Evolutionary conservation across 2,113 vertebrate species (phyloP).

Genomic region (Oceanites oceanicus): DNA sequence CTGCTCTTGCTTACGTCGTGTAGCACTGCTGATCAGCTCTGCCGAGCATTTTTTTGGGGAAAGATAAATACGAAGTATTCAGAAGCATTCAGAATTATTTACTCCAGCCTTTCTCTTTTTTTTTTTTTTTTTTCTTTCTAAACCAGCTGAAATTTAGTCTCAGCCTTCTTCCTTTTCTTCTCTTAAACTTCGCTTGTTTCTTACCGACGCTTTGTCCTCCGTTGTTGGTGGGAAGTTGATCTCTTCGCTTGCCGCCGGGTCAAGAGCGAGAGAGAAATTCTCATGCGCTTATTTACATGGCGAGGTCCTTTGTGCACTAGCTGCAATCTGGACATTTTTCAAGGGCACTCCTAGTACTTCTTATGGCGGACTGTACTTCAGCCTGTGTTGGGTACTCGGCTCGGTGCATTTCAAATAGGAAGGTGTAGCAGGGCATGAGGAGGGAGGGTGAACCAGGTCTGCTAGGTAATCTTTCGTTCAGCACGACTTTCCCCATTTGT

Average conservation of each 20-base stretch:
- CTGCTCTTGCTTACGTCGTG: not conserved
- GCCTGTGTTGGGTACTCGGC: not conserved
- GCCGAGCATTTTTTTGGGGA: not conserved
- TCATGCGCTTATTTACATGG: not conserved
- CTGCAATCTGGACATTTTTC: slow-evolving; percentile 50
- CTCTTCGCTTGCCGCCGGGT: not conserved
- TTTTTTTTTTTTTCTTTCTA: not conserved
- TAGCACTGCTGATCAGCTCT: not conserved
- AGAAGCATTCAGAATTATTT: not conserved
- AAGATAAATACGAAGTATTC: not conserved
- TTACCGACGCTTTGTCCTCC: not conserved
- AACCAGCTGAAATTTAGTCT: not conserved
- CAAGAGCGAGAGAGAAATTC: not conserved
- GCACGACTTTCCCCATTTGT: not conserved
- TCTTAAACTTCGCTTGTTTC: not conserved
- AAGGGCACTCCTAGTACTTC: slow-evolving; percentile 21
- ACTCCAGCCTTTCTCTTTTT: not conserved
- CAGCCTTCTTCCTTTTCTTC: not conserved
- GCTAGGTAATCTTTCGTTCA: not conserved
- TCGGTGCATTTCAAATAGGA: not conserved
- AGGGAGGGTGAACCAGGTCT: not conserved
- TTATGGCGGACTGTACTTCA: slow-evolving; percentile 21
- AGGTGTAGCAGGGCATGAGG: not conserved
- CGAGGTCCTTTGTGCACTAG: slow-evolving; percentile 18
- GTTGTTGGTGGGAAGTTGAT: not conserved